Evolutionary conservation across 2,113 vertebrate species (phyloP), one percentile per base, ranked within the genome.

Genomic region (Cyprinus carpio): DNA sequence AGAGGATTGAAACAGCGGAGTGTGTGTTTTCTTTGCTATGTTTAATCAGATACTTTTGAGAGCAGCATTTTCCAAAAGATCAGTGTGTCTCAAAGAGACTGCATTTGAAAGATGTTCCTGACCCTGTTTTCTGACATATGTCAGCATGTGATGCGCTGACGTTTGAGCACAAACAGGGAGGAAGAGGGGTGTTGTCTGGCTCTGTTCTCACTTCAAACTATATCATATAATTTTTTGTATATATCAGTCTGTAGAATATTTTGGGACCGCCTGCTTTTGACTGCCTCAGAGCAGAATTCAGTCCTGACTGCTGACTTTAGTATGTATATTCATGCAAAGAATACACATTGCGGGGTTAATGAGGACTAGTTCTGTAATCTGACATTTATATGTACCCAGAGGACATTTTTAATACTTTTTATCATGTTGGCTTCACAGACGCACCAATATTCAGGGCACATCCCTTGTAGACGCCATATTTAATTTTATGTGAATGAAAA

Each of bases 41-140:
- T 84, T 58, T 84, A 87, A 87, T 87, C 65, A 87, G 72, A 80
- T 77, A 82, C 60, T 74, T 65, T 76, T 51, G 85, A 86, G 86
- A 81, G 58, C 78, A 49, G 78, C 56, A 29, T 46, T 81, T 79
- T 40, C 49, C 65, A 72, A 81, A 69, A 85, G 77, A 85, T 82
- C 43, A 72, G 64, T 8, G 65, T 56, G 46, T 82, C 80, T 82
- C 62, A 51, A 49, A 72, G 29, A 29, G 65, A 37, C 40, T 56
- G 46, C 10, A 3, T 82, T 69, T 71, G 81, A 82, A 71, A 31
- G 65, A 40, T 54, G 77, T 34, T 49, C 79, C 71, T 85, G 84
- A 81, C 84, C 84, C 78, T 85, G 84, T 85, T 85, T 85, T 71
- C 77, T 85, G 77, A 85, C 65, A 67, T 51, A 46, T 74, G 77